Evolutionary conservation across 2,113 vertebrate genomes (phyloP).

Genomic region (Thymallus thymallus): DNA sequence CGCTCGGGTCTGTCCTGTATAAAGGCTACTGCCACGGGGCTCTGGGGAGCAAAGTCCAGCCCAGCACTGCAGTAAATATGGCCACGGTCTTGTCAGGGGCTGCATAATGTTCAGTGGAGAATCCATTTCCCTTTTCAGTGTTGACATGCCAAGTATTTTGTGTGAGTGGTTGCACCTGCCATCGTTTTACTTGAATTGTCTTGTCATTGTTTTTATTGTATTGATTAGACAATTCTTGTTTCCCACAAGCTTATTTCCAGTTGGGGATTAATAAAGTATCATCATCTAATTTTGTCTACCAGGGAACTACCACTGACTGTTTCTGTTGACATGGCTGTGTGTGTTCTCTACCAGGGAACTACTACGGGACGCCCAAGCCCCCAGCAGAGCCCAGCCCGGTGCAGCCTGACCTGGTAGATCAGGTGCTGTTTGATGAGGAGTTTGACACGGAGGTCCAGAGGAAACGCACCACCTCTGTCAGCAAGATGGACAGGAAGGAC

Average conservation of each 20-base stretch:
- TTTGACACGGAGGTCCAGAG: constrained; percentile 92
- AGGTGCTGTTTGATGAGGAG: constrained; percentile 95
- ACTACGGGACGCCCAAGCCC: constrained; percentile 96
- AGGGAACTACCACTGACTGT: too few species aligned
- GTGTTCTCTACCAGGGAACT: constrained; percentile 81
- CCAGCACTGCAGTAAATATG: constrained; percentile 14
- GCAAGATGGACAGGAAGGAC: constrained; percentile 96
- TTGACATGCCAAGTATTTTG: neutral
- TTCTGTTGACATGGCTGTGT: neutral
- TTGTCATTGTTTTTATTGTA: too few species aligned
- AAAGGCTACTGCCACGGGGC: constrained; percentile 18
- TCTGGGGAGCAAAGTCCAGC: neutral
- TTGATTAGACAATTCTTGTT: too few species aligned
- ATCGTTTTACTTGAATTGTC: too few species aligned
- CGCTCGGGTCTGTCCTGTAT: constrained; percentile 23
- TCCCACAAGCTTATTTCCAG: too few species aligned
- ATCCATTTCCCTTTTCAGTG: too few species aligned
- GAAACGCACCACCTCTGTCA: constrained; percentile 94
- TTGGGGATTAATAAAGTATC: too few species aligned
- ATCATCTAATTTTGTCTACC: too few species aligned
- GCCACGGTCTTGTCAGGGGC: too few species aligned
- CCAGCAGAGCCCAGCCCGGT: constrained; percentile 93
- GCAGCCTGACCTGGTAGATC: constrained; percentile 93
- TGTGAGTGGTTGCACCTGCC: neutral
- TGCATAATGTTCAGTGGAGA: too few species aligned